Base-by-base conservation (phyloP, 53 echinoderm and acorn worm species). In the Holothuria scabra region DNA sequence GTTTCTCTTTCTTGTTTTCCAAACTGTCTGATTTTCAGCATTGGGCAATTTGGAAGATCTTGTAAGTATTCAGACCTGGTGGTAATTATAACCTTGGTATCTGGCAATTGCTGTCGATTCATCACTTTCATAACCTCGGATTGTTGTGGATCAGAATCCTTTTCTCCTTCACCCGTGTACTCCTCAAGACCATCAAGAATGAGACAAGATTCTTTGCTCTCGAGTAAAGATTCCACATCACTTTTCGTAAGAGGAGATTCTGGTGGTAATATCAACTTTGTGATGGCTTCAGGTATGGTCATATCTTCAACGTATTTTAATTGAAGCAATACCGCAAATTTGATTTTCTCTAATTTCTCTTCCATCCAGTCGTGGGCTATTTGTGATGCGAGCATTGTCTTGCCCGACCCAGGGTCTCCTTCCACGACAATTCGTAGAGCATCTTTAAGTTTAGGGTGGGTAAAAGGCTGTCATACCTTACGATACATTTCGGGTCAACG, bases 91-190 rank as follows among this genome's bases (percentile, higher is more conserved):
- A 67, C 67, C 31, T 12, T 67, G 67, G 28, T 26, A 19, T 67
- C 20, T 28, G 31, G 12, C 9, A 67, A 35, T 21, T 67, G 33
- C 33, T 67, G 34, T 31, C 35, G 20, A 8, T 5, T 31, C 67
- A 67, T 67, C 20, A 67, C 67, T 67, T 31, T 67, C 67, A 67
- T 67, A 21, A 67, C 67, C 20, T 67, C 67, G 5, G 67, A 67
- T 12, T 48, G 11, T 1, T 10, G 1, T 1, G 18, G 5, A 8
- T 12, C 32, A 14, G 32, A 31, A 8, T 67, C 32, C 3, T 14
- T 67, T 2, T 18, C 10, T 31, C 34, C 32, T 33, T n/a, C n/a
- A n/a, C 67, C 67, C 2, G 31, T 67, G 67, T 67, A 67, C 18
- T 67, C 67, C 35, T 67, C 67, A 28, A 67, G 35, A 5, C 67